These are phyloP conservation scores for Grammomys dolichurus DNA, from an alignment of 2,113 vertebrate species.

Conservation along the genomic window DNA sequence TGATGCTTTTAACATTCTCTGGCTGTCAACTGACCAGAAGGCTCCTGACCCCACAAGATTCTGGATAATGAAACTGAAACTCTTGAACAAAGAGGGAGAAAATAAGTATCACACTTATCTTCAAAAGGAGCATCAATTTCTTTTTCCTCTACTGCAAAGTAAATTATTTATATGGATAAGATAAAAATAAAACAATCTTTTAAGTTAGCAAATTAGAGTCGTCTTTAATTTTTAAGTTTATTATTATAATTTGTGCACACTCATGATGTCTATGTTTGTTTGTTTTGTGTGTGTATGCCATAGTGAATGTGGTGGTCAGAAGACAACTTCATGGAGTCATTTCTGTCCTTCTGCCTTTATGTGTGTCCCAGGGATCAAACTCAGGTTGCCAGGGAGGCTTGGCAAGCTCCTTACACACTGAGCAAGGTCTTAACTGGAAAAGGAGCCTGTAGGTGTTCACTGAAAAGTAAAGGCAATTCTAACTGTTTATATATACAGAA, in stretches of 20 bases:
- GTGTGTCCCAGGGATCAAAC: neutral
- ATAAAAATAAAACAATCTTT: neutral
- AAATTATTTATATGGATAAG: neutral
- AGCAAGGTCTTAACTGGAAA: neutral
- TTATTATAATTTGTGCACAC: neutral
- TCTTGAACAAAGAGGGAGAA: neutral
- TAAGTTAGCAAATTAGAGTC: neutral
- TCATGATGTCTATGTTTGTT: neutral
- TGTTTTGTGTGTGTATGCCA: accelerated
- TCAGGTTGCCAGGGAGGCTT: neutral
- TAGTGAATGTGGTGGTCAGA: neutral
- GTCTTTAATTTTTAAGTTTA: neutral
- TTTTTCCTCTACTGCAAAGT: neutral
- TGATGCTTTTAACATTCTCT: neutral
- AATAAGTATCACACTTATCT: neutral
- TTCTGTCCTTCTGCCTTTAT: neutral
- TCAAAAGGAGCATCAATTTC: neutral
- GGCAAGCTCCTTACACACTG: neutral
- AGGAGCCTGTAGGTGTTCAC: neutral
- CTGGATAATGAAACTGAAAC: neutral
- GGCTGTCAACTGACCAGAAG: neutral
- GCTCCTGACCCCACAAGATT: neutral
- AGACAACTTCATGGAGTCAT: neutral
- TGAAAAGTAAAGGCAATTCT: slow-evolving; percentile 10
- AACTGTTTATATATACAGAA: neutral